A percentile compares a stretch with the other conserved stretches of the same genome.
phyloP scores from a whole-genome alignment of 2,797 vertebrate genomes.

The Gastrophryne carolinensis region DNA sequence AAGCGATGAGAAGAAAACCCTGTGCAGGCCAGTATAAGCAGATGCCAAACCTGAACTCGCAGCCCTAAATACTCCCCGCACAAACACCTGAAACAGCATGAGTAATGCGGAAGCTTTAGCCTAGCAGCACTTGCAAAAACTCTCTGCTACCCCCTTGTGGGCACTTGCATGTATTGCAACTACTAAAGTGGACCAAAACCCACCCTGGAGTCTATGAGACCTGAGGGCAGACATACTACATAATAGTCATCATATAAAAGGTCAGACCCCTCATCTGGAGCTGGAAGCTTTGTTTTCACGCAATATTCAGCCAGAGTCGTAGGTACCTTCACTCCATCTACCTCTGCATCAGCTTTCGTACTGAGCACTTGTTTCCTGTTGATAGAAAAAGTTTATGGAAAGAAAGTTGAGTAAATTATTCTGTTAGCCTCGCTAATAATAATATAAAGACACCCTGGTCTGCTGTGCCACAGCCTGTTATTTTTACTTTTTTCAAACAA shows the following conservation, averaged over 20 bases:
- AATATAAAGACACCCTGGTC: no score
- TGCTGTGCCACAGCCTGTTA: no score
- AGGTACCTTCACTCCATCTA: constrained; percentile 92
- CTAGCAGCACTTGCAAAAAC: constrained; percentile 36
- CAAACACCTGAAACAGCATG: constrained; percentile 25
- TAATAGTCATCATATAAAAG: constrained; percentile 94
- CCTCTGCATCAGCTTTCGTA: constrained; percentile 88
- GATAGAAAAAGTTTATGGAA: neutral
- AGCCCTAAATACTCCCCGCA: constrained; percentile 16
- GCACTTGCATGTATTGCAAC: constrained; percentile 32
- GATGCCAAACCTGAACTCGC: neutral
- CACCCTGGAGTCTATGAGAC: no score
- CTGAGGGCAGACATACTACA: no score
- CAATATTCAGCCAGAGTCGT: constrained; percentile 93
- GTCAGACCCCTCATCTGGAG: constrained; percentile 87
- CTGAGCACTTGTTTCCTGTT: constrained; percentile 90
- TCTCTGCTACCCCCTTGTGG: constrained; percentile 37
- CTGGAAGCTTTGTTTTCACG: constrained; percentile 85
- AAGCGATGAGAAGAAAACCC: no score
- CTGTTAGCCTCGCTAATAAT: no score
- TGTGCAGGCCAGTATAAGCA: constrained; percentile 10
- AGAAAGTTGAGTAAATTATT: neutral
- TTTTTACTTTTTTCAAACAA: no score
- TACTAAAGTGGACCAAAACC: no score
- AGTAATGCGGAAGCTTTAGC: constrained; percentile 14